These are phyloP conservation scores for Holocentrus rufus DNA, from an alignment of 2,797 vertebrate species.

Conservation along the genomic window DNA sequence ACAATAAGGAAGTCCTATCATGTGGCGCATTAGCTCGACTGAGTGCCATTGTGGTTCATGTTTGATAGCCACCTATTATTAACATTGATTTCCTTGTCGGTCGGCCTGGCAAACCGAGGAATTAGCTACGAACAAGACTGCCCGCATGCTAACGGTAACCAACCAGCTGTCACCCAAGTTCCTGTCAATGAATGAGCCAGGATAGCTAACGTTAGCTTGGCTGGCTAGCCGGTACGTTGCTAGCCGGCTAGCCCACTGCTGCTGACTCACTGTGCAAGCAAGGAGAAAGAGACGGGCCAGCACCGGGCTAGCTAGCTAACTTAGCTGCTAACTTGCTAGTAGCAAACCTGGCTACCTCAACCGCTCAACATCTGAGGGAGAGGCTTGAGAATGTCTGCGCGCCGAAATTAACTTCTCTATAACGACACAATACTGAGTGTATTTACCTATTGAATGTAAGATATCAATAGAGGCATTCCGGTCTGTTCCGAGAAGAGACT, in stretches of 20 bases:
- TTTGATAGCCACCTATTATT: neutral
- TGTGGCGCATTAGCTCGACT: neutral
- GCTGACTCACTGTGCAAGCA: slow-evolving; percentile 79
- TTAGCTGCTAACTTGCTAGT: slow-evolving; percentile 51
- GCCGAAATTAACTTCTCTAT: rapidly evolving
- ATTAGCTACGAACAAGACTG: slow-evolving; percentile 42
- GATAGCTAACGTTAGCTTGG: slow-evolving; percentile 52
- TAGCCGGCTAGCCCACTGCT: slow-evolving; percentile 72
- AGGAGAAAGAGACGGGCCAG: slow-evolving; percentile 30
- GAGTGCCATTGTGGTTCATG: neutral
- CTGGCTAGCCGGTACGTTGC: slow-evolving; percentile 60
- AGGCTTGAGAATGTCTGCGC: neutral
- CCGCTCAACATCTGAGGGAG: slow-evolving; percentile 7
- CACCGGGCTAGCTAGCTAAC: slow-evolving; percentile 37
- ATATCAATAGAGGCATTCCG: slow-evolving; percentile 95
- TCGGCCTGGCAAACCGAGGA: slow-evolving; percentile 41
- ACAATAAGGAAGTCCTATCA: neutral
- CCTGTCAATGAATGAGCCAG: slow-evolving; percentile 59
- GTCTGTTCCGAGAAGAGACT: slow-evolving; percentile 93
- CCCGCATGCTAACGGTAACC: slow-evolving; percentile 42
- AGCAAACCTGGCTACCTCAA: slow-evolving; percentile 22
- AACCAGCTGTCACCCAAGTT: slow-evolving; percentile 48
- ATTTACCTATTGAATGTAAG: slow-evolving; percentile 92
- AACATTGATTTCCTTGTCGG: slow-evolving; percentile 15
- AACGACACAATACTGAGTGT: neutral